phyloP scores from a whole-genome alignment of 37 sponge, comb jelly and placozoan genomes.

The Haliclona indistincta region DNA sequence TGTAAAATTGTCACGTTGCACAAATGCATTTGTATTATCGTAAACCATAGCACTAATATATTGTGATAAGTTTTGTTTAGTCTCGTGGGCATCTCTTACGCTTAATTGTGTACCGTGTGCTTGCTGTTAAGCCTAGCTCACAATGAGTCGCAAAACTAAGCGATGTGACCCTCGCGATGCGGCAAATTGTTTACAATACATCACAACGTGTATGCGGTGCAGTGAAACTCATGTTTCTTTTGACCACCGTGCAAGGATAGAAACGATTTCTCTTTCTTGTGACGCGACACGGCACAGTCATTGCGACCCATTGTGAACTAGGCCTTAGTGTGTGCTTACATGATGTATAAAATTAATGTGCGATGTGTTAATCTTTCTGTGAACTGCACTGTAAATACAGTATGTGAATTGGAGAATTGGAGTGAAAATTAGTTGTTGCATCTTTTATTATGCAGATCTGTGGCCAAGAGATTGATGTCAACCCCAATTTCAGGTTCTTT shows the following conservation, averaged over 20 bases:
- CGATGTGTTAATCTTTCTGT: background rate
- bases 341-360: background rate
- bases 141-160: too few relatives aligned
- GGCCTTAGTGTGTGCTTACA: background rate
- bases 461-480: constrained; percentile 61
- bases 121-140: too few relatives aligned
- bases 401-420: background rate
- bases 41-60: background rate
- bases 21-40: background rate
- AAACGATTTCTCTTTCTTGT: too few relatives aligned
- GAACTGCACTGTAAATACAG: background rate
- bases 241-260: too few relatives aligned
- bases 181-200: too few relatives aligned
- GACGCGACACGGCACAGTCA: too few relatives aligned
- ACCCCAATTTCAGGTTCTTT: constrained; percentile 49
- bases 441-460: constrained; percentile 38
- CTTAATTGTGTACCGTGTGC: background rate
- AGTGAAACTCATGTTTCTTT: too few relatives aligned
- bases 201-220: too few relatives aligned
- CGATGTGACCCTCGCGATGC: too few relatives aligned
- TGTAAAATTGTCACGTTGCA: background rate
- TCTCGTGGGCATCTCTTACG: background rate
- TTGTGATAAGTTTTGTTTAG: background rate
- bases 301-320: too few relatives aligned
- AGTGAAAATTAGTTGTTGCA: background rate